phyloP scores from a whole-genome alignment of 2,888 invertebrate genomes.

The Dynastes hyllus region DNA sequence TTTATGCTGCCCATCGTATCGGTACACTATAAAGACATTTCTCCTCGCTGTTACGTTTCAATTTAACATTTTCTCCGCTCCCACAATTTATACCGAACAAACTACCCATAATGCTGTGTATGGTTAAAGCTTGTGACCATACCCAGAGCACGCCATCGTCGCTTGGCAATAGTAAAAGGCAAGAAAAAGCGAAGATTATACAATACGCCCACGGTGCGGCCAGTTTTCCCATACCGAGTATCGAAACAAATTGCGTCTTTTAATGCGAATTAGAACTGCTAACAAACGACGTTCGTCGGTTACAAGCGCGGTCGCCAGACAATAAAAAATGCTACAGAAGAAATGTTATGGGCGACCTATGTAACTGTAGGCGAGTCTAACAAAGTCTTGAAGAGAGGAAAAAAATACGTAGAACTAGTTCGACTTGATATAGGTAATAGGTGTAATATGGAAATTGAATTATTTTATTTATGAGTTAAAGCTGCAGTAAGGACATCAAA shows the following conservation, averaged over 20 bases:
- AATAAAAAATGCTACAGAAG: background rate
- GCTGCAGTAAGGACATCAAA: no score
- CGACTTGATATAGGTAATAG: no score
- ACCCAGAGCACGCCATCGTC: slow-evolving; percentile 25
- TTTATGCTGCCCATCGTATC: background rate
- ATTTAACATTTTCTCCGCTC: slow-evolving; percentile 37
- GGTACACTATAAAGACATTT: slow-evolving; percentile 44
- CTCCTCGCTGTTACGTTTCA: slow-evolving; percentile 40
- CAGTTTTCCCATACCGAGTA: slow-evolving; percentile 39
- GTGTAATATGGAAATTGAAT: no score
- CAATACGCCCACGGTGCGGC: slow-evolving; percentile 41
- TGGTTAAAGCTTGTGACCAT: slow-evolving; percentile 28
- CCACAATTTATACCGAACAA: slow-evolving; percentile 40
- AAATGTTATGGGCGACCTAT: background rate
- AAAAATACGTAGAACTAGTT: no score
- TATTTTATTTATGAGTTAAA: no score
- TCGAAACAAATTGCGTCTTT: slow-evolving; percentile 51
- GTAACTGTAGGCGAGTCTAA: no score
- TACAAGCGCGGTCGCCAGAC: background rate
- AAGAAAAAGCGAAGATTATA: slow-evolving; percentile 28
- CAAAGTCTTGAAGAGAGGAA: no score
- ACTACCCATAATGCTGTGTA: slow-evolving; percentile 40
- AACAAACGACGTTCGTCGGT: slow-evolving; percentile 25
- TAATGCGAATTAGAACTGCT: slow-evolving; percentile 51
- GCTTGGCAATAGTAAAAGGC: slow-evolving; percentile 7